phyloP scores from a whole-genome alignment of 2,113 vertebrate genomes.

The Triplophysa tibetana region DNA sequence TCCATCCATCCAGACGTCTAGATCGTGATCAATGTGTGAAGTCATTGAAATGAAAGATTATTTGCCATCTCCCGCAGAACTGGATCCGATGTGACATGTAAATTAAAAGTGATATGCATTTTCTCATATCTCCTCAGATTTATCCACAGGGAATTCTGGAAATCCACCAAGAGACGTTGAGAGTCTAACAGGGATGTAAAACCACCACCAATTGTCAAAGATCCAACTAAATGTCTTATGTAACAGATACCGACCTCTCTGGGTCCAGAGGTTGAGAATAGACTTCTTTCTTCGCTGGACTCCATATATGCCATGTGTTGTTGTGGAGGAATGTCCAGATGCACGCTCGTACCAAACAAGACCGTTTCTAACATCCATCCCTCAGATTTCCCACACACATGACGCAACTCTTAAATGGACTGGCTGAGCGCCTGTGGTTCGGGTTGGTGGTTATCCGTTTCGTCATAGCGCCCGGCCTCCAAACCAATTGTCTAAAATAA shows the following conservation, averaged over 20 bases:
- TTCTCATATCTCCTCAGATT: background rate
- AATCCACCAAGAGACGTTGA: background rate
- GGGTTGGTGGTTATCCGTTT: background rate
- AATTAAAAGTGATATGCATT: background rate
- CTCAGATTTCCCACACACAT: background rate
- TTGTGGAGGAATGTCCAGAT: background rate
- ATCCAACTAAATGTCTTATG: background rate
- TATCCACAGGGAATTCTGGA: background rate
- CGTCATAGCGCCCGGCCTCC: background rate
- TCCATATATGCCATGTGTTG: background rate
- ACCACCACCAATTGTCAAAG: background rate
- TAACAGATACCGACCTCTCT: conserved; percentile 2
- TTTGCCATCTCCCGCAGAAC: background rate
- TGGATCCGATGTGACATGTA: background rate
- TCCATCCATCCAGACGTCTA: background rate
- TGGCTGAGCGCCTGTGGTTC: conserved; percentile 4
- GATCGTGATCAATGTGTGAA: background rate
- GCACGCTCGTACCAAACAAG: background rate
- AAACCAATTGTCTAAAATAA: conserved; percentile 23
- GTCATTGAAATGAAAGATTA: background rate
- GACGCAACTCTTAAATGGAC: background rate
- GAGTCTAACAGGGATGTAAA: background rate
- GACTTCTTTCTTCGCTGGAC: background rate
- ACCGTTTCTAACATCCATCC: background rate
- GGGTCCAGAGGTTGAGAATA: conserved; percentile 19